Evolutionary conservation across 2,113 vertebrate genomes (phyloP).

Genomic region (Mormoops blainvillei): DNA sequence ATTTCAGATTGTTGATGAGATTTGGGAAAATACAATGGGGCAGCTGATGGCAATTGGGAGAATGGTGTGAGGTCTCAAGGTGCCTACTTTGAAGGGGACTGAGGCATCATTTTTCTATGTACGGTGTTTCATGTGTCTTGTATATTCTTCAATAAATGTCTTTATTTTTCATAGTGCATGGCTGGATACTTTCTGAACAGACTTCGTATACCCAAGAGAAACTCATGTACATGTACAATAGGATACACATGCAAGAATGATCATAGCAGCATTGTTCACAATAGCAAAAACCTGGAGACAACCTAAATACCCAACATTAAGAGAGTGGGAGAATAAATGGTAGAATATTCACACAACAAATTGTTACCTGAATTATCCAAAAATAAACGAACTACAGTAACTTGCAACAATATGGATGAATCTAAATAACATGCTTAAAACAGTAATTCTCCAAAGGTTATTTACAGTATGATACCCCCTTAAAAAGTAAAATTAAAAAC

Average conservation of each 20-base stretch:
- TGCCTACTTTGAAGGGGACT: too few species aligned
- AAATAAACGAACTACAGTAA: not conserved
- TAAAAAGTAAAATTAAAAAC: conserved; percentile 13
- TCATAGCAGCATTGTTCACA: not conserved
- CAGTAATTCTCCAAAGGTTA: not conserved
- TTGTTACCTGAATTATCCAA: not conserved
- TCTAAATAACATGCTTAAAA: not conserved
- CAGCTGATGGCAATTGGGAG: too few species aligned
- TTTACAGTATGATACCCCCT: not conserved
- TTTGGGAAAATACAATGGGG: too few species aligned
- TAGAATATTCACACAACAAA: not conserved
- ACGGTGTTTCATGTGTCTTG: too few species aligned
- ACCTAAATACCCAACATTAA: not conserved
- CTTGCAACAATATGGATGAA: not conserved
- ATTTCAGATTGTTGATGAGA: too few species aligned
- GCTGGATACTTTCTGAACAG: too few species aligned
- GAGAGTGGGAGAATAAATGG: not conserved
- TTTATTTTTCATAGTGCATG: too few species aligned
- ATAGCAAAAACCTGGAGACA: not conserved
- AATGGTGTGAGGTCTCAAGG: too few species aligned
- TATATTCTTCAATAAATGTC: too few species aligned
- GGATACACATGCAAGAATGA: not conserved
- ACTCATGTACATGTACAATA: not conserved
- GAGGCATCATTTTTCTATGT: too few species aligned
- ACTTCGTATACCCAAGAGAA: not conserved